Percentiles rank a stretch among this genome's conserved stretches.
phyloP scores from a whole-genome alignment of 2,888 invertebrate species.

The Nephrotoma guestfalica region DNA sequence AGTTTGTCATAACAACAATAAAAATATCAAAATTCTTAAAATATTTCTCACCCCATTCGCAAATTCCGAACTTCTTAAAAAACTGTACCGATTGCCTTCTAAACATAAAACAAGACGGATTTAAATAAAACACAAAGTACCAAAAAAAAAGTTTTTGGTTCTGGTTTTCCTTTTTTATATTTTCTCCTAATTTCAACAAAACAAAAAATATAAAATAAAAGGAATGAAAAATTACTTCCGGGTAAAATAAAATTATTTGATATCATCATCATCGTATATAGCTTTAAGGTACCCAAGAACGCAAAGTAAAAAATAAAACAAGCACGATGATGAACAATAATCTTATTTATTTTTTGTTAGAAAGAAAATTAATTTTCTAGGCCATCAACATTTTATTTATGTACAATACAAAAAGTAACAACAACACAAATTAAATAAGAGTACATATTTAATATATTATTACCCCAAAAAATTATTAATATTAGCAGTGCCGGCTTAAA shows the following conservation, averaged over 20 bases:
- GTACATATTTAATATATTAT: no score
- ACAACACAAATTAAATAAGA: no score
- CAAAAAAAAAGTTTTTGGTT: neutral
- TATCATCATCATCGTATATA: neutral
- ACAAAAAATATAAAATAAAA: neutral
- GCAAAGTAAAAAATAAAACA: neutral
- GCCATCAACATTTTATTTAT: neutral
- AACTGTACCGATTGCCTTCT: no score
- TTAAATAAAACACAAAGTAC: neutral
- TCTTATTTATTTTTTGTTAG: neutral
- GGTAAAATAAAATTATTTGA: neutral
- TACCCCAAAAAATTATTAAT: no score
- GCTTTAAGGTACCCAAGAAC: neutral
- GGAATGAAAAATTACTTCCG: neutral
- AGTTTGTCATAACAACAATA: neutral
- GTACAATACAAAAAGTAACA: no score
- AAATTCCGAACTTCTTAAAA: neutral
- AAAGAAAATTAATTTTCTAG: neutral
- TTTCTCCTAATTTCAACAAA: neutral
- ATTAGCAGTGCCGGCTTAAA: no score
- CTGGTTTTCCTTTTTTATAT: neutral
- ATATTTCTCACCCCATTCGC: neutral
- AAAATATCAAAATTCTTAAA: neutral
- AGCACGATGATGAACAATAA: neutral
- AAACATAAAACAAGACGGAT: neutral